A percentile compares a stretch with the other conserved stretches of the same genome.
These are phyloP conservation scores for Chiridota heheva DNA, from an alignment of 35 echinoderm and acorn worm species.

Conservation along the genomic window DNA sequence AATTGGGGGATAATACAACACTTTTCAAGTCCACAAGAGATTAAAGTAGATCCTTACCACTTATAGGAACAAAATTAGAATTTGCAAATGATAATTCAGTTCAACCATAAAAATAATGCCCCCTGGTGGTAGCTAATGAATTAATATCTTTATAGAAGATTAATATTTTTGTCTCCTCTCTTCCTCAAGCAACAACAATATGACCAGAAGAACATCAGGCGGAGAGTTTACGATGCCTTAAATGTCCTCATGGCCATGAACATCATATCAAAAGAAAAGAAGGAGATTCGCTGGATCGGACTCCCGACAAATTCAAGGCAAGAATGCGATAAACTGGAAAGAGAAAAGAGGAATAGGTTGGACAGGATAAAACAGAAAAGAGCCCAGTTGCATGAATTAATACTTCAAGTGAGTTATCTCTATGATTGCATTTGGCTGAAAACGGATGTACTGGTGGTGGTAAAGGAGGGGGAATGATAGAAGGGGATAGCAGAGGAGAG, in stretches of 20 bases:
- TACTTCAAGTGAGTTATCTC: slow-evolving; percentile 82
- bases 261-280: slow-evolving; percentile 99
- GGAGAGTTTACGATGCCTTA: slow-evolving; percentile 97
- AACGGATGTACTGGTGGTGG: too few species aligned
- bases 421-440: too few species aligned
- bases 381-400: slow-evolving; percentile 91
- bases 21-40: too few species aligned
- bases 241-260: slow-evolving; percentile 99
- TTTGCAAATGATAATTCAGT: too few species aligned
- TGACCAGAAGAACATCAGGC: slow-evolving; percentile 98
- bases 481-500: too few species aligned
- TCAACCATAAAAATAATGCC: too few species aligned
- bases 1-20: too few species aligned
- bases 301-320: slow-evolving; percentile 97
- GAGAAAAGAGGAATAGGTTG: slow-evolving; percentile 77
- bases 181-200: slow-evolving; percentile 93
- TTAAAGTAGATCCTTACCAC: too few species aligned
- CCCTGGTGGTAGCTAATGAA: too few species aligned
- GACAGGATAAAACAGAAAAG: slow-evolving; percentile 98
- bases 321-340: slow-evolving; percentile 90
- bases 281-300: slow-evolving; percentile 97
- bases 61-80: too few species aligned
- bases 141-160: too few species aligned
- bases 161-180: background rate
- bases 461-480: too few species aligned